phyloP scores from a whole-genome alignment of 2,888 invertebrate species.

The Scotopteryx bipunctaria region DNA sequence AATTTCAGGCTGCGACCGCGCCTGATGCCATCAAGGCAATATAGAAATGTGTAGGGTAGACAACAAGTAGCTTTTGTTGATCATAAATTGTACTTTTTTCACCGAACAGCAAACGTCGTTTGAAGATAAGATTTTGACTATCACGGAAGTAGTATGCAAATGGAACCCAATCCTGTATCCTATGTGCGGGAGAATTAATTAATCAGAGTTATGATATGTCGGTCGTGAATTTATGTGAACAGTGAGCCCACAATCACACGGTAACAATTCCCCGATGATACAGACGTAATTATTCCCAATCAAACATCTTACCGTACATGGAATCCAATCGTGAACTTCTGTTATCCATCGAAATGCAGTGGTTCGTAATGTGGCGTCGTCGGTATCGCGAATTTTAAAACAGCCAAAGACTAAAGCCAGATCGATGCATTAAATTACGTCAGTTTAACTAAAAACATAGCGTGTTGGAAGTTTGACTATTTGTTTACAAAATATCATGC shows the following conservation, averaged over 20 bases:
- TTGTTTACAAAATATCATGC: constrained; percentile 51
- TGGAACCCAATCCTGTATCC: no score
- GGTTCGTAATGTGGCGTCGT: constrained; percentile 11
- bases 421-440: constrained; percentile 40
- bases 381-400: constrained; percentile 24
- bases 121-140: no score
- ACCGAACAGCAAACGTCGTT: no score
- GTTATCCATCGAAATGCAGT: constrained; percentile 16
- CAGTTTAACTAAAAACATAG: constrained; percentile 45
- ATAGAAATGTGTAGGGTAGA: no score
- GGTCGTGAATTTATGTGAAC: constrained; percentile 45
- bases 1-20: no score
- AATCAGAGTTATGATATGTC: no score
- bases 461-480: constrained; percentile 45
- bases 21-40: no score
- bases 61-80: no score
- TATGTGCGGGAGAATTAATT: no score
- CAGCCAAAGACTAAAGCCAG: constrained; percentile 37
- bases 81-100: no score
- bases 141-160: no score
- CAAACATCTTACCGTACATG: constrained; percentile 29
- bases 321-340: constrained; percentile 11
- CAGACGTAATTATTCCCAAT: constrained; percentile 6
- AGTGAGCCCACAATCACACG: constrained; percentile 67
- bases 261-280: constrained; percentile 40